Base-by-base conservation (phyloP, 2,888 invertebrate species). In the Brassicogethes aeneus region DNA sequence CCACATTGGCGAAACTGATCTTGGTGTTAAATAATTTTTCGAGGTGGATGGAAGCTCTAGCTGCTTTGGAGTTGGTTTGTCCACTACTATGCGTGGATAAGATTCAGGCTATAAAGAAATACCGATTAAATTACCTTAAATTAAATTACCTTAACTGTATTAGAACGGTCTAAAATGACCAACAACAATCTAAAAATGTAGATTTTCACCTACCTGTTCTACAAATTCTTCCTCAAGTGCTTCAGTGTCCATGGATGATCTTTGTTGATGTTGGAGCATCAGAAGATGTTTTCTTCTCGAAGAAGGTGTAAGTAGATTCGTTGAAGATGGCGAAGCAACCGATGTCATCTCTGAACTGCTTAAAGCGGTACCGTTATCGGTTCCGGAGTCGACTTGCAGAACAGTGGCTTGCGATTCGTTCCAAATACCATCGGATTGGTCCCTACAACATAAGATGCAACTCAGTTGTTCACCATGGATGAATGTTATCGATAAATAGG, bases 351-450 rank as follows among this genome's bases (percentile, higher is more conserved):
- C 72, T 2, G 71, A 70, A 49, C 68, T 69, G 48, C 70, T 71
- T 40, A 77, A 66, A 1, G 75, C 74, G 1, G 77, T 76, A 31
- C 78, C 78, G 62, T 78, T 79, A 55, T 79, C 78, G 12, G 78
- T 78, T 32, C 77, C 77, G 12, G 80, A 79, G 59, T 85, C 86
- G 1, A 79, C 77, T 68, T 83, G 85, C 23, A 87, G 71, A 12
- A 89, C 85, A 1, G 88, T 89, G 5, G 84, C 82, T 70, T 90
- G 89, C 8, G 89, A 89, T 70, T 89, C 89, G 68, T 89, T 90
- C 88, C 89, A 89, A 58, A 86, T 80, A 58, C 86, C 85, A 61
- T 90, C 89, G 35, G 88, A 88, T 65, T 88, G 87, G 64, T 89
- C 89, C 58, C 85, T 72, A 16, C 71, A 55, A 45, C 38, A n/a